Conservation (phyloP, 2,797 vertebrate genomes). For the Aythya fuligula region DNA sequence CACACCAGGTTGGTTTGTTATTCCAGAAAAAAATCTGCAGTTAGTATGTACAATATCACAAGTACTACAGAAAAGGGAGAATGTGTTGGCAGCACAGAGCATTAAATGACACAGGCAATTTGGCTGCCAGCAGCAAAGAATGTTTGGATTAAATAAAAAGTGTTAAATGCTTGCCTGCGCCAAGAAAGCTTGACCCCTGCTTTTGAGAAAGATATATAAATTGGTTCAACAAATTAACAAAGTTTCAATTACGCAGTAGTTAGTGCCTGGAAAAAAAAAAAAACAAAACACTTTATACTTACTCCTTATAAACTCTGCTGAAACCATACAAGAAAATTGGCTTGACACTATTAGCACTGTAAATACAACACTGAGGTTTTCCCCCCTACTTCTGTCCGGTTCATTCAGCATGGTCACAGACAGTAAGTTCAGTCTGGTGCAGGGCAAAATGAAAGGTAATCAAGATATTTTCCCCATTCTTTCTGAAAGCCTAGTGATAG, state of each 20-base stretch:
- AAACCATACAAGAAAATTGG: not conserved
- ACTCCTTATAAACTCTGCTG: not conserved
- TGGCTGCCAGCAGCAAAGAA: slow-evolving; percentile 28
- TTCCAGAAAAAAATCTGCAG: not conserved
- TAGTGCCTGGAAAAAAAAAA: not conserved
- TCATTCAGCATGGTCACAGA: not conserved
- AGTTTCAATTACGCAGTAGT: slow-evolving; percentile 36
- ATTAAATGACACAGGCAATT: not conserved
- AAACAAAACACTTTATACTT: not conserved
- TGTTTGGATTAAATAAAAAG: slow-evolving; percentile 28
- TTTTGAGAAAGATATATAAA: slow-evolving; percentile 50
- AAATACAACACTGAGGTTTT: not conserved
- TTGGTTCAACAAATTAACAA: slow-evolving; percentile 34
- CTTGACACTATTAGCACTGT: not conserved
- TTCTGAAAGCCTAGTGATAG: not conserved
- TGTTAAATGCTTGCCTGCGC: not conserved
- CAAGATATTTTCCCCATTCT: not conserved
- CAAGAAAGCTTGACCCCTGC: slow-evolving; percentile 5
- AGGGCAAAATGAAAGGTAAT: not conserved
- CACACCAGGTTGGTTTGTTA: not conserved
- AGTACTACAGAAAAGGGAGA: not conserved
- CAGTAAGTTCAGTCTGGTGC: not conserved
- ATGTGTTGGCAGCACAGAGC: slow-evolving; percentile 10
- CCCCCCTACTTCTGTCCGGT: not conserved
- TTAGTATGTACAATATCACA: not conserved